Percentiles rank a stretch among this genome's conserved stretches.
These are phyloP conservation scores for Ailurus styani DNA, from an alignment of 2,113 vertebrate species.

Conservation along the genomic window DNA sequence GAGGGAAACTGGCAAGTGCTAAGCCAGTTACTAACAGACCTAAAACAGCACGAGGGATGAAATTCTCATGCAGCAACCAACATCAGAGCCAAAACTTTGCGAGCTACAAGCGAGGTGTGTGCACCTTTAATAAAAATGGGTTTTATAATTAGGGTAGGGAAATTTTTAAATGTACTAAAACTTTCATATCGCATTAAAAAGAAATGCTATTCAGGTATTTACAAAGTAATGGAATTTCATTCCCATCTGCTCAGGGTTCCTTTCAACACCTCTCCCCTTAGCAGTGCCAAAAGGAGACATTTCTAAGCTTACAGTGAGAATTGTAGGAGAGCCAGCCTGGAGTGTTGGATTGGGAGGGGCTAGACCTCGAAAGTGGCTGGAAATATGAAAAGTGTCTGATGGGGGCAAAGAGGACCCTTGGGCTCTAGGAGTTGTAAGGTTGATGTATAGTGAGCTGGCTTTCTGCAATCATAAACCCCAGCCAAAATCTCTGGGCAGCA, in stretches of 20 bases:
- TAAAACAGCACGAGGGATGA: not conserved
- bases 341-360: not conserved
- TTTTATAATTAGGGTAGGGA: slow-evolving; percentile 57
- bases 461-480: not conserved
- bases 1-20: slow-evolving; percentile 65
- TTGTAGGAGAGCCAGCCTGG: slow-evolving; percentile 60
- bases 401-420: not conserved
- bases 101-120: slow-evolving; percentile 61
- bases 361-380: not conserved
- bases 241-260: slow-evolving; percentile 77
- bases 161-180: slow-evolving; percentile 74
- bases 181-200: slow-evolving; percentile 78
- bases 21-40: slow-evolving; percentile 68
- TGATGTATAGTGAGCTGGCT: not conserved
- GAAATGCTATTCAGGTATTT: slow-evolving; percentile 78
- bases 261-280: slow-evolving; percentile 71
- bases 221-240: slow-evolving; percentile 79
- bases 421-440: not conserved
- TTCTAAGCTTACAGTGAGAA: slow-evolving; percentile 63
- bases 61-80: not conserved
- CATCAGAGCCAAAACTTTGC: slow-evolving; percentile 64
- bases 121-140: slow-evolving; percentile 75
- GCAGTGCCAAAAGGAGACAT: slow-evolving; percentile 68
- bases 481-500: not conserved
- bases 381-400: not conserved